A percentile compares a stretch with the other conserved stretches of the same genome.
phyloP scores from a whole-genome alignment of 2,888 invertebrate species.

The Limnephilus rhombicus region DNA sequence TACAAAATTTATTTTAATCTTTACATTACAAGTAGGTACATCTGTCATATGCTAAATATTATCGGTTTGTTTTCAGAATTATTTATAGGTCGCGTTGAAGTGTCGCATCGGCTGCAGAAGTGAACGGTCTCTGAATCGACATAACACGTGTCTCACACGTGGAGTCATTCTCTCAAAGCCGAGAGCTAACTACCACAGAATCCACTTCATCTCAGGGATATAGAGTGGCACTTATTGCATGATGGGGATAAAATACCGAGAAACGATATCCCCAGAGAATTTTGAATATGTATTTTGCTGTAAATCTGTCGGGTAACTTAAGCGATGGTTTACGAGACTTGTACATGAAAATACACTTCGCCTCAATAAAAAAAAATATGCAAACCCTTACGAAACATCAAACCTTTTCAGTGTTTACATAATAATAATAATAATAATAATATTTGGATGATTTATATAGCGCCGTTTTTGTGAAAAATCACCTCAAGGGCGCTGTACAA shows the following conservation, averaged over 20 bases:
- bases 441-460: too few species aligned
- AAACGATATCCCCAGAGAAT: constrained; percentile 36
- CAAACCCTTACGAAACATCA: not conserved
- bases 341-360: constrained; percentile 29
- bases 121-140: not conserved
- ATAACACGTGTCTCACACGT: constrained; percentile 47
- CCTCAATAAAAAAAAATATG: constrained; percentile 5
- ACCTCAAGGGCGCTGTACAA: too few species aligned
- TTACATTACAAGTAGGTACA: not conserved
- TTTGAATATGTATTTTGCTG: constrained; percentile 9
- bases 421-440: too few species aligned
- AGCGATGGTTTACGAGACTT: not conserved
- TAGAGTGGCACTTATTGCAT: constrained; percentile 33
- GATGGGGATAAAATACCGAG: constrained; percentile 42
- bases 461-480: too few species aligned
- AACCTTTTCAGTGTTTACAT: not conserved
- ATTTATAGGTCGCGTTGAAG: not conserved
- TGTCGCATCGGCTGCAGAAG: not conserved
- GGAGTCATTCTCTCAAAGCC: not conserved
- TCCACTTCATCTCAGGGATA: constrained; percentile 30
- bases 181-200: constrained; percentile 25
- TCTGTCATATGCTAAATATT: not conserved
- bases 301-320: constrained; percentile 18
- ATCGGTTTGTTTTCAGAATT: not conserved
- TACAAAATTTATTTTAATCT: not conserved